Evolutionary conservation across 2,113 vertebrate genomes (phyloP).

Genomic region (Phyllostomus discolor): DNA sequence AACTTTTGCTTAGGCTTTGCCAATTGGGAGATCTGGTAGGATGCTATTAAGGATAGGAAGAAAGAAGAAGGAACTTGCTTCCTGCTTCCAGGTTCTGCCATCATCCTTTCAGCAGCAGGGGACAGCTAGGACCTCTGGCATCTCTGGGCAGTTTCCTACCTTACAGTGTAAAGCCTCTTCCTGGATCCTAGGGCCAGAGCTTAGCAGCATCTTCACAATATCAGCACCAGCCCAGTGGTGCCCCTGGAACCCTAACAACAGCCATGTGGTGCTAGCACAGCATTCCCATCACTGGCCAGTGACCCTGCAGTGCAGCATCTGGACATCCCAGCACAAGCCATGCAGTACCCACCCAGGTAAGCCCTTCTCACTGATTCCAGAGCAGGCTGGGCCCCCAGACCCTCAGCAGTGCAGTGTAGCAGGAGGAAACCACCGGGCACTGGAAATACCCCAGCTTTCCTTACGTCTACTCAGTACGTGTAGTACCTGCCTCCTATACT

Average conservation of each 20-base stretch:
- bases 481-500: neutral
- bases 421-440: neutral
- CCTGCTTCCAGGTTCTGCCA: neutral
- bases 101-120: neutral
- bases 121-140: neutral
- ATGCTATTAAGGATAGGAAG: neutral
- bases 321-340: neutral
- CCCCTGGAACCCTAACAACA: neutral
- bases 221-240: neutral
- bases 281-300: neutral
- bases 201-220: neutral
- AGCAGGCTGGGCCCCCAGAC: neutral
- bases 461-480: no score
- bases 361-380: neutral
- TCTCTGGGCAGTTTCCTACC: neutral
- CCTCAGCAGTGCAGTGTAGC: neutral
- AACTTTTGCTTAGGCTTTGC: neutral
- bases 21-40: neutral
- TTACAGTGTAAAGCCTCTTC: neutral
- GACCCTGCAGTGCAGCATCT: neutral
- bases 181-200: neutral
- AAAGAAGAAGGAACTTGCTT: neutral
- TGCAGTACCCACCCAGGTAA: rapidly evolving
- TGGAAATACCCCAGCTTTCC: neutral
- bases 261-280: no score